These are phyloP conservation scores for Stenurella melanura DNA, from an alignment of 2,888 invertebrate genomes.

Conservation along the genomic window DNA sequence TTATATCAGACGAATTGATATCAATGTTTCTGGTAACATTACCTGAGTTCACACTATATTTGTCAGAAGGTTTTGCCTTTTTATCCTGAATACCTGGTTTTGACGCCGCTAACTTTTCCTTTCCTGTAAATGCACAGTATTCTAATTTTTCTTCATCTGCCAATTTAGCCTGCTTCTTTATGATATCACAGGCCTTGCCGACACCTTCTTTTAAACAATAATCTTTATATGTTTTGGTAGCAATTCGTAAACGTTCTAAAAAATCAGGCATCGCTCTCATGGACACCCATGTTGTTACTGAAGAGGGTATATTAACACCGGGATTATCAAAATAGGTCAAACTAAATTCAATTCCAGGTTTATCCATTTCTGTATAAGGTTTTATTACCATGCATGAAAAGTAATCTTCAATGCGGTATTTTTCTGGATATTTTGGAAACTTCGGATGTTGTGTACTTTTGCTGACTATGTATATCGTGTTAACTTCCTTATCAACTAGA, in stretches of 20 bases:
- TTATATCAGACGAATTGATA: conserved; percentile 50
- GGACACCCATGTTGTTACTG: conserved; percentile 84
- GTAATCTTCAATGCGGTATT: conserved; percentile 85
- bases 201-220: conserved; percentile 70
- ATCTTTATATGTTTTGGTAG: conserved; percentile 79
- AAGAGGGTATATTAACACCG: conserved; percentile 84
- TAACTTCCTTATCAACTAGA: conserved; percentile 76
- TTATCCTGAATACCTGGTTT: conserved; percentile 15
- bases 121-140: conserved; percentile 55
- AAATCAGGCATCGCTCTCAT: conserved; percentile 87
- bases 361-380: conserved; percentile 78
- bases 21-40: conserved; percentile 46
- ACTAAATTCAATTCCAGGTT: conserved; percentile 86
- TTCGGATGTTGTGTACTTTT: conserved; percentile 82
- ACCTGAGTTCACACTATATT: conserved; percentile 36
- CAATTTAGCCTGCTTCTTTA: conserved; percentile 52
- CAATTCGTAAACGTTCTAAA: conserved; percentile 81
- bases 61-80: conserved; percentile 31
- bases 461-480: conserved; percentile 80
- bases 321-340: conserved; percentile 93
- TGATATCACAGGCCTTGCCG: conserved; percentile 58
- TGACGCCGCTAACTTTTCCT: conserved; percentile 60
- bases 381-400: conserved; percentile 92
- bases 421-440: conserved; percentile 80
- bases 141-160: conserved; percentile 57